These are phyloP conservation scores for Talpa occidentalis DNA, from an alignment of 2,113 vertebrate genomes.

Conservation along the genomic window DNA sequence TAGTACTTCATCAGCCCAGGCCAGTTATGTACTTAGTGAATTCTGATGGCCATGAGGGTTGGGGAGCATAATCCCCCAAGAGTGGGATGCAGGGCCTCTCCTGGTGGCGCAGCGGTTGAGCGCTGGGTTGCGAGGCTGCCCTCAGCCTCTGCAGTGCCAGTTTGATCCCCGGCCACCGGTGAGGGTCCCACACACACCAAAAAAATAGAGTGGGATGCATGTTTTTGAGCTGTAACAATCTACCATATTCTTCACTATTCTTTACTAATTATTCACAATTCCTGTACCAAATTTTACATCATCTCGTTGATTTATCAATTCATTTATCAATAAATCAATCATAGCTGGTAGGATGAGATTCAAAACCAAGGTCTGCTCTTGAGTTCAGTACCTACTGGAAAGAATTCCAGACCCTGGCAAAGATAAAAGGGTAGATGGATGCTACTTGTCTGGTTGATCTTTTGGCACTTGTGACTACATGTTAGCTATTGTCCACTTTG, in stretches of 20 bases:
- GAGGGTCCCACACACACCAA: too few species aligned
- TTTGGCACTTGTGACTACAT: not conserved
- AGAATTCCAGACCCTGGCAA: not conserved
- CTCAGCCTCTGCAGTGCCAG: too few species aligned
- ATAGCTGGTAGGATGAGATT: not conserved
- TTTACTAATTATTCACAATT: not conserved
- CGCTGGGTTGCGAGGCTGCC: too few species aligned
- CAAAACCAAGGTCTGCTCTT: not conserved
- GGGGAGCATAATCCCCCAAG: not conserved
- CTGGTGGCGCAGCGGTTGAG: too few species aligned
- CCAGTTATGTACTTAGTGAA: not conserved
- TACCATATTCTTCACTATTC: not conserved
- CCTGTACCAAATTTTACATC: not conserved
- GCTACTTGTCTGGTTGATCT: not conserved
- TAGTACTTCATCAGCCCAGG: not conserved
- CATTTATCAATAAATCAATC: too few species aligned
- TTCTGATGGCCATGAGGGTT: not conserved
- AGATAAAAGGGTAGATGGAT: not conserved
- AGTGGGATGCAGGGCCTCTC: not conserved
- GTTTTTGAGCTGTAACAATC: not conserved
- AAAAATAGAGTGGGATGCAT: not conserved
- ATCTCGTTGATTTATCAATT: not conserved
- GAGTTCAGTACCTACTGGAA: not conserved
- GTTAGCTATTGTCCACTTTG: not conserved
- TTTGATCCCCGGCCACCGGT: too few species aligned